Conservation (phyloP, 1,140 invertebrate genomes). For the Portunus trituberculatus region DNA sequence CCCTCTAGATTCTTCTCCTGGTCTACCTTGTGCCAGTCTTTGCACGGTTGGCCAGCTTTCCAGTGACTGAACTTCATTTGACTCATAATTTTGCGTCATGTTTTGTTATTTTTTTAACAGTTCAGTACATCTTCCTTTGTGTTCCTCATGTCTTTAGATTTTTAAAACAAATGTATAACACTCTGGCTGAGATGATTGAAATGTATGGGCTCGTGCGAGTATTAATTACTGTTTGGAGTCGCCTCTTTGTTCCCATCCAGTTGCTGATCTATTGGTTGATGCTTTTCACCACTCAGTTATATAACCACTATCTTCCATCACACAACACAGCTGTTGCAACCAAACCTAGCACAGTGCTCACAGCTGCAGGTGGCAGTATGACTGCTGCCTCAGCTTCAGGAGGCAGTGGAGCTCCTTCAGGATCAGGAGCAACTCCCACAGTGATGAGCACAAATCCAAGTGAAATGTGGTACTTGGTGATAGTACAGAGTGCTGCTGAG, state of each 20-base stretch:
- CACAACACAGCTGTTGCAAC: constrained; percentile 65
- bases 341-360: constrained; percentile 52
- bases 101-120: constrained; percentile 81
- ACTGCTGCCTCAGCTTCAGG: constrained; percentile 31
- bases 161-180: constrained; percentile 79
- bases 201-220: constrained; percentile 80
- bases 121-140: constrained; percentile 80
- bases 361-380: constrained; percentile 49
- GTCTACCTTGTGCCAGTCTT: constrained; percentile 82
- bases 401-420: not conserved
- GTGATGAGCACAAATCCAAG: constrained; percentile 37
- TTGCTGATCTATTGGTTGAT: constrained; percentile 82
- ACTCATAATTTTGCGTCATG: constrained; percentile 82
- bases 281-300: constrained; percentile 81
- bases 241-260: constrained; percentile 81
- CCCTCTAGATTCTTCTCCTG: constrained; percentile 79
- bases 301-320: constrained; percentile 77
- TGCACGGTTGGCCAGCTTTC: constrained; percentile 81
- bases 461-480: constrained; percentile 80
- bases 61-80: constrained; percentile 80
- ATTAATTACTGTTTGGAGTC: constrained; percentile 80
- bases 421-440: constrained; percentile 35
- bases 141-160: constrained; percentile 81
- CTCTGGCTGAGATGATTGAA: constrained; percentile 78
- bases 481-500: constrained; percentile 81